Evolutionary conservation across 2,888 invertebrate genomes (phyloP).

Genomic region (Dromius quadrimaculatus): DNA sequence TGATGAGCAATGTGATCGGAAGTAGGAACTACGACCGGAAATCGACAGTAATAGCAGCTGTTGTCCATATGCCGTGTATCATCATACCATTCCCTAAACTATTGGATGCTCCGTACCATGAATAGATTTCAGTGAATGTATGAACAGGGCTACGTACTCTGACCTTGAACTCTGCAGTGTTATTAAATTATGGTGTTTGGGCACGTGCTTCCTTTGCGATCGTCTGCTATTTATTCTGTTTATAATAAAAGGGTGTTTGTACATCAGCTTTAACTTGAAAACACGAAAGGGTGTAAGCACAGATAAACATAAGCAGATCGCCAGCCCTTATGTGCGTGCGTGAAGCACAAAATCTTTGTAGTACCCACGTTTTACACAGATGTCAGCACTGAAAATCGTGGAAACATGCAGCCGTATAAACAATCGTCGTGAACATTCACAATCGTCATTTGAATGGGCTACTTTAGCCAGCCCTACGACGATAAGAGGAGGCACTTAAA

Average conservation of each 20-base stretch:
- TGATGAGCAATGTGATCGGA: too few relatives aligned
- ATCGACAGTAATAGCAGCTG: constrained; percentile 9
- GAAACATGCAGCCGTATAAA: too few relatives aligned
- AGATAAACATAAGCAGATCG: too few relatives aligned
- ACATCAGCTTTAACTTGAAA: background rate
- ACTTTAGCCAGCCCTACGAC: too few relatives aligned
- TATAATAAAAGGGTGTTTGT: constrained; percentile 22
- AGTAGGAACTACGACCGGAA: constrained; percentile 9
- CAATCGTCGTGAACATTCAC: too few relatives aligned
- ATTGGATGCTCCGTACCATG: constrained; percentile 11
- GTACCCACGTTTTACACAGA: too few relatives aligned
- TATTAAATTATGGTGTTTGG: constrained; percentile 43
- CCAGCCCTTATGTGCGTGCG: too few relatives aligned
- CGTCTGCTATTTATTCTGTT: background rate
- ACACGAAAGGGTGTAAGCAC: background rate
- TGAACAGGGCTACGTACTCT: constrained; percentile 4
- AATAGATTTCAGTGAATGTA: constrained; percentile 23
- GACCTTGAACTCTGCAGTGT: constrained; percentile 45
- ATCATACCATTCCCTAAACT: background rate
- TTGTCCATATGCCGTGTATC: constrained; percentile 10
- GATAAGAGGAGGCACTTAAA: too few relatives aligned
- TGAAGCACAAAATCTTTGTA: too few relatives aligned
- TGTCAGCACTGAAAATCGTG: too few relatives aligned
- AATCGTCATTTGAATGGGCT: too few relatives aligned
- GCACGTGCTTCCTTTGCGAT: constrained; percentile 23